Evolutionary conservation across 2,113 vertebrate genomes (phyloP).

Genomic region (Maccullochella peelii): DNA sequence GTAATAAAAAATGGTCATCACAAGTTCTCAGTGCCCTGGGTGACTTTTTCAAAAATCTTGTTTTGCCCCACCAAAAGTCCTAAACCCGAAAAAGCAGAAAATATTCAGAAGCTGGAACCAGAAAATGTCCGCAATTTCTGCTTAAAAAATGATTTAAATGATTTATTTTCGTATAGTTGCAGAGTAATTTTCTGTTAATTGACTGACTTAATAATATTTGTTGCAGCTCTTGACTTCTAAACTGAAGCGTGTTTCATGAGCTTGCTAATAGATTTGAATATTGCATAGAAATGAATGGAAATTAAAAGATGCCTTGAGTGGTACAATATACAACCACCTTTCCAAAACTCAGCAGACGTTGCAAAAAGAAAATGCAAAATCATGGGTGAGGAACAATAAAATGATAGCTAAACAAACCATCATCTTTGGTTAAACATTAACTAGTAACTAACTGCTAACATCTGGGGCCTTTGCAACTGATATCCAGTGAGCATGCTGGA

Average conservation of each 20-base stretch:
- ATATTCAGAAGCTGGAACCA: not conserved
- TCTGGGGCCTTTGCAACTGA: not conserved
- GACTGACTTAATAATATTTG: not conserved
- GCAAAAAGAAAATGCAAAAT: too few relatives aligned
- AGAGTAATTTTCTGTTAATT: not conserved
- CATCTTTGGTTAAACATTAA: too few relatives aligned
- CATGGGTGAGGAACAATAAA: too few relatives aligned
- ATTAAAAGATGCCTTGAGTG: too few relatives aligned
- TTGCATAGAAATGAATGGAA: not conserved
- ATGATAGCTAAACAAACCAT: too few relatives aligned
- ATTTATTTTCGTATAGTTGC: too few relatives aligned
- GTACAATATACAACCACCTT: too few relatives aligned
- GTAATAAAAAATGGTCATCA: not conserved
- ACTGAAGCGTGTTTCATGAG: not conserved
- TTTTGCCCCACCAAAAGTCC: not conserved
- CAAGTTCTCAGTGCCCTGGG: not conserved
- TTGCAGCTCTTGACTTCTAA: not conserved
- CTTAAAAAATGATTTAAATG: too few relatives aligned
- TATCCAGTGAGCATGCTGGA: not conserved
- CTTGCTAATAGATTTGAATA: not conserved
- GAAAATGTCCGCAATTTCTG: too few relatives aligned
- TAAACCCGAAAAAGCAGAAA: too few relatives aligned
- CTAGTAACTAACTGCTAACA: too few relatives aligned
- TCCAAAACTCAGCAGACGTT: too few relatives aligned
- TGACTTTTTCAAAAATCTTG: not conserved